Base-by-base conservation (phyloP, 2,888 invertebrate genomes). In the Plebejus anna region DNA sequence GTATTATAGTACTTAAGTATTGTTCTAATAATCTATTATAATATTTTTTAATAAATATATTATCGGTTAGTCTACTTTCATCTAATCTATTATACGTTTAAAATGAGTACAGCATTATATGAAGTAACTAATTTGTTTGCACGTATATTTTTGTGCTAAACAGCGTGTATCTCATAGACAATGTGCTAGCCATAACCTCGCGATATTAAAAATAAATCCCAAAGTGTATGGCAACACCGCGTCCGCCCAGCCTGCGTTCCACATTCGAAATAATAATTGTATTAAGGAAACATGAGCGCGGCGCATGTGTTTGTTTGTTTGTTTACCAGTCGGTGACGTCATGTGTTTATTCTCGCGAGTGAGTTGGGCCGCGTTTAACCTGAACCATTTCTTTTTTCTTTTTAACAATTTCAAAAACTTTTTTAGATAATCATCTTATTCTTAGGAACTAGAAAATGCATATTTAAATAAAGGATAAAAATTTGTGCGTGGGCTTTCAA, bases 281-380 rank as follows among this genome's bases (percentile, higher is more conserved):
- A 94, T 93, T 93, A 93, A 93, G 92, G 93, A 93, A 93, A 93
- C 93, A 94, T 94, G 93, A 94, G 92, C 93, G 92, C 88, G 87
- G 92, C 94, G 94, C 92, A 93, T 94, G 94, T 94, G 94, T 94
- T 94, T 94, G 94, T 94, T 94, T 94, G 94, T 94, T 94, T 94
- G 94, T 94, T 94, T 94, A 94, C 92, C 89, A 89, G 89, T 85
- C 89, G 90, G 87, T 94, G 94, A 94, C 94, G 94, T 94, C 94
- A 94, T 92, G 90, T 94, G 94, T 94, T 94, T 94, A 94, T 94
- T 93, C 94, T 93, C 90, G 90, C 88, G 90, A 84, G 92, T 87
- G 84, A 80, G 77, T 61, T 79, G 82, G 89, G 91, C 83, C 22
- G 59, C 78, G 73, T 76, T 81, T 84, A 83, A 59, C 22, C 28